Conservation (phyloP, 1,140 invertebrate species). For the Wiebesia pumilae region DNA sequence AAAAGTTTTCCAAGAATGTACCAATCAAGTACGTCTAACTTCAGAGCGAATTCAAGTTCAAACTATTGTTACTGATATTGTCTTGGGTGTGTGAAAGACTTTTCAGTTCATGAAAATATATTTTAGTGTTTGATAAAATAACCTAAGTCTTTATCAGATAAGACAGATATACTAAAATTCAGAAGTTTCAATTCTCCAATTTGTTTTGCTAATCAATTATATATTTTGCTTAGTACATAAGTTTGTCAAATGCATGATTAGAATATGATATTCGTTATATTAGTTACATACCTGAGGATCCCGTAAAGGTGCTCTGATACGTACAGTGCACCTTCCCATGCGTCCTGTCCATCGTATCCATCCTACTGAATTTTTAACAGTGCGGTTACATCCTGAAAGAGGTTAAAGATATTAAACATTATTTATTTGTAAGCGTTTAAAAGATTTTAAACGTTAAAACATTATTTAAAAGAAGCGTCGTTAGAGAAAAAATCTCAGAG, state of each 20-base stretch:
- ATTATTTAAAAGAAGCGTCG: background rate
- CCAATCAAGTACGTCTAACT: constrained; percentile 13
- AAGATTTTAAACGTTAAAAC: background rate
- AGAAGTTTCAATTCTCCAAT: no score
- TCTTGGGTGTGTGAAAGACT: background rate
- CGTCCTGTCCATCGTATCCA: constrained; percentile 70
- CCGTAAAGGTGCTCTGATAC: constrained; percentile 63
- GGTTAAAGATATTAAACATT: background rate
- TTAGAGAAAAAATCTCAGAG: background rate
- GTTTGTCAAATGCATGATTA: background rate
- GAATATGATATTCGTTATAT: background rate
- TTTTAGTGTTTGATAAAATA: background rate
- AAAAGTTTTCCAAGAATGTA: constrained; percentile 49
- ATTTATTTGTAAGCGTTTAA: background rate
- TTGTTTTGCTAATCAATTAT: background rate
- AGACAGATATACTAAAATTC: no score
- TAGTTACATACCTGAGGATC: constrained; percentile 64
- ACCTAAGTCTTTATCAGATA: no score
- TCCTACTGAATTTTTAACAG: constrained; percentile 66
- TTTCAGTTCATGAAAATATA: background rate
- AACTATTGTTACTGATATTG: constrained; percentile 24
- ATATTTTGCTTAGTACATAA: no score
- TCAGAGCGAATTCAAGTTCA: background rate
- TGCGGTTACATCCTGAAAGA: constrained; percentile 67
- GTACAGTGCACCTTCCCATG: constrained; percentile 67